phyloP scores from a whole-genome alignment of 2,888 invertebrate genomes.

The Hedya salicella region DNA sequence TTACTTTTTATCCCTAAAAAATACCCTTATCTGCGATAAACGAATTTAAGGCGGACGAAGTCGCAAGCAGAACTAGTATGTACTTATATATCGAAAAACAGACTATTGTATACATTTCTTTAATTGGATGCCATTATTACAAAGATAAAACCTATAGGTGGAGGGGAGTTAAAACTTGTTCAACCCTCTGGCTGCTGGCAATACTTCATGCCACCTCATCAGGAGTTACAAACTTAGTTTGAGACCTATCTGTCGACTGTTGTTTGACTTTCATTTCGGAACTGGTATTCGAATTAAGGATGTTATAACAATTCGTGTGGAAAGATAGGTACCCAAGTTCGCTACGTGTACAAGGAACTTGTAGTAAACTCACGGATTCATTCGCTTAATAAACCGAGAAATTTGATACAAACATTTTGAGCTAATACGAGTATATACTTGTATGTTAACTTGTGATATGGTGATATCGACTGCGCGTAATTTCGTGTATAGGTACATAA shows the following conservation, averaged over 20 bases:
- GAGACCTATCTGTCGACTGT: slow-evolving; percentile 30
- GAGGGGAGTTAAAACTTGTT: slow-evolving; percentile 26
- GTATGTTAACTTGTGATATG: no score
- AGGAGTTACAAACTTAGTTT: slow-evolving; percentile 34
- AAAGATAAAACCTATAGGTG: slow-evolving; percentile 19
- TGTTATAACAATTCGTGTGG: not conserved
- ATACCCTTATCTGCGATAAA: no score
- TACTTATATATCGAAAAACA: no score
- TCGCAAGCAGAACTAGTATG: no score
- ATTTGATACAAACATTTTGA: no score
- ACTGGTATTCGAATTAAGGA: slow-evolving; percentile 13
- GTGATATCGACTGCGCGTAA: no score
- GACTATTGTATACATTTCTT: not conserved
- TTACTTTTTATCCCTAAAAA: no score
- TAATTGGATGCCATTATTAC: not conserved
- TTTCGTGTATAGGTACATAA: no score
- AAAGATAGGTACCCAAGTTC: not conserved
- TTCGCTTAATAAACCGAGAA: no score
- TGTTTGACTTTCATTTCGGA: slow-evolving; percentile 14
- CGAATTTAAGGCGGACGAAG: no score
- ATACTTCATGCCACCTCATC: slow-evolving; percentile 32
- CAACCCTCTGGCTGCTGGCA: slow-evolving; percentile 31
- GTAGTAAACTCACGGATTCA: no score
- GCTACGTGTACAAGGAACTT: not conserved
- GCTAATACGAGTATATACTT: no score